Evolutionary conservation across 2,888 invertebrate species (phyloP), one percentile per base, ranked within the genome.

Genomic region (Tanytarsus gracilentus): DNA sequence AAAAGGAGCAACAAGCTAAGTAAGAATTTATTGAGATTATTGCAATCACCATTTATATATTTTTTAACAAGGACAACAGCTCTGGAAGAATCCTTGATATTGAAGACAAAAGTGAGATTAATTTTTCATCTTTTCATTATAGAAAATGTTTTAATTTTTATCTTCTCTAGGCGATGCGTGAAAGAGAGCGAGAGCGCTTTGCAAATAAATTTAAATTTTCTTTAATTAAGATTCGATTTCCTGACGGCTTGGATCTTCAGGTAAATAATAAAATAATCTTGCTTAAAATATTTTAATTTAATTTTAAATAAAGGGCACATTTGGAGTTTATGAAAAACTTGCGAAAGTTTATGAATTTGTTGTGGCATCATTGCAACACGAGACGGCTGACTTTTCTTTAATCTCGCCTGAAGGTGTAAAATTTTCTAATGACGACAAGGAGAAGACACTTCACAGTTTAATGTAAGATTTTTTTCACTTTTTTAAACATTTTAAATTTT

Each of bases 221-320:
- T 2, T 76, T 96, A 52, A 84, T 97, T 61, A 76, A 96, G 65
- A 77, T 97, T 33, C 80, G 91, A 58, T 92, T 97, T 70, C 95
- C 96, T 0, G 91, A 93, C 73, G 88, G 88, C 1, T 79, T 60
- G 1, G 49, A 26, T 33, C 21, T 60, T 5, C 77, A 94, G 65
- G 60, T 62, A 49, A 44, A 33, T 33, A 3, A 33, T 33, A 33
- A 30, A 48, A 44, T 26, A 16, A 30, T 61, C 30, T 36, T 40
- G 21, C 16, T 14, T 9, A 27, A 39, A 39, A 39, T 7, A 11
- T 33, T 11, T 4, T 5, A 11, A 33, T 33, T 33, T 33, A n/a
- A 11, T 51, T 39, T 40, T 26, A 29, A 2, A 4, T 6, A 30
- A 77, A 94, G 85, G 94, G 93, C 7, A 94, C 93, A 3, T 95